These are phyloP conservation scores for Trichechus manatus DNA, from an alignment of 2,113 vertebrate species.

Conservation along the genomic window DNA sequence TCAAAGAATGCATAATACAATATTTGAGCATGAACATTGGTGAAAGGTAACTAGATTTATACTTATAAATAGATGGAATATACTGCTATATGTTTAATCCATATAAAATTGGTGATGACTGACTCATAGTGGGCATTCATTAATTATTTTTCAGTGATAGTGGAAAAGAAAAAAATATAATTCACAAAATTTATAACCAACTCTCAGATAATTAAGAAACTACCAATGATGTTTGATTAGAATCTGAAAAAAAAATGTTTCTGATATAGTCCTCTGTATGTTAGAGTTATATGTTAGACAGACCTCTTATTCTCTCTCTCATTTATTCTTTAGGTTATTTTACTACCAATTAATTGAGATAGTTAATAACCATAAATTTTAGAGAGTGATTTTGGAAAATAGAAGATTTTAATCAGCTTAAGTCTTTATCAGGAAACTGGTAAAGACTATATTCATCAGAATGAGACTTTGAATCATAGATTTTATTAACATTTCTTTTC, in stretches of 20 bases:
- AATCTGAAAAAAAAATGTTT: background rate
- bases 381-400: background rate
- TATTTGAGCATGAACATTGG: background rate
- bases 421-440: background rate
- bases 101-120: background rate
- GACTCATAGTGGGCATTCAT: background rate
- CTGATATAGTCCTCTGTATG: background rate
- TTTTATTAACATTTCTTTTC: slow-evolving; percentile 8
- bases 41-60: background rate
- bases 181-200: background rate
- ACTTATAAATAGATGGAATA: background rate
- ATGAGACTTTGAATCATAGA: background rate
- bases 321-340: background rate
- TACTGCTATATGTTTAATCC: background rate
- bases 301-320: background rate
- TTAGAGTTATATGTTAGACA: background rate
- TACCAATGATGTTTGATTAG: background rate
- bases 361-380: background rate
- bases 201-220: background rate
- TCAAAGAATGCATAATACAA: background rate
- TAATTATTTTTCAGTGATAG: background rate
- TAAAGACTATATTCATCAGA: background rate
- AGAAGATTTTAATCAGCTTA: background rate
- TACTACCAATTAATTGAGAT: background rate
- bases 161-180: background rate